Conservation (phyloP, 2,888 invertebrate species). For the Pachydiplax longipennis region DNA sequence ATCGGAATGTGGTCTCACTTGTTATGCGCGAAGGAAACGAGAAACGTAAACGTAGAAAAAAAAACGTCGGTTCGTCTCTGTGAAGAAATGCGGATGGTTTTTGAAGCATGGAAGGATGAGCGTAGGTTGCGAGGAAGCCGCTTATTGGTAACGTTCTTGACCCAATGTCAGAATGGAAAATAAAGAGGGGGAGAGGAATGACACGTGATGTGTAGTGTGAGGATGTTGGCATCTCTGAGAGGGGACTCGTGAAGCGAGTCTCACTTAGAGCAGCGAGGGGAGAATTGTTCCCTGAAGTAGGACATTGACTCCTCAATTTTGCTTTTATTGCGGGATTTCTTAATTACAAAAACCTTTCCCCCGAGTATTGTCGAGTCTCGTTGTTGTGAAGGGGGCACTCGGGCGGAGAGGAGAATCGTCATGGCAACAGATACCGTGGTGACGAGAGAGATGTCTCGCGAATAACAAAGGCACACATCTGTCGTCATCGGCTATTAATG, state of each 20-base stretch:
- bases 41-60: background rate
- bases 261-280: background rate
- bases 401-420: background rate
- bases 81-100: background rate
- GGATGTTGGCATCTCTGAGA: background rate
- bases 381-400: background rate
- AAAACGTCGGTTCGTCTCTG: background rate
- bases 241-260: background rate
- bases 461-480: background rate
- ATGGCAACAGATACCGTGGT: background rate
- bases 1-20: too few relatives aligned
- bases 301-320: background rate
- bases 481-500: background rate
- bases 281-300: background rate
- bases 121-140: background rate
- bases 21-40: background rate
- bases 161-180: background rate
- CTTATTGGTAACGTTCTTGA: background rate
- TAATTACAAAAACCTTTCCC: background rate
- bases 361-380: background rate
- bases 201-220: background rate
- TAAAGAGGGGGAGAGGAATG: background rate
- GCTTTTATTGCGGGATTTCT: background rate
- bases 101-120: background rate
- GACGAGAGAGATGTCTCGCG: background rate